phyloP scores from a whole-genome alignment of 2,797 vertebrate genomes.

The Chaetodon trifasciatus region DNA sequence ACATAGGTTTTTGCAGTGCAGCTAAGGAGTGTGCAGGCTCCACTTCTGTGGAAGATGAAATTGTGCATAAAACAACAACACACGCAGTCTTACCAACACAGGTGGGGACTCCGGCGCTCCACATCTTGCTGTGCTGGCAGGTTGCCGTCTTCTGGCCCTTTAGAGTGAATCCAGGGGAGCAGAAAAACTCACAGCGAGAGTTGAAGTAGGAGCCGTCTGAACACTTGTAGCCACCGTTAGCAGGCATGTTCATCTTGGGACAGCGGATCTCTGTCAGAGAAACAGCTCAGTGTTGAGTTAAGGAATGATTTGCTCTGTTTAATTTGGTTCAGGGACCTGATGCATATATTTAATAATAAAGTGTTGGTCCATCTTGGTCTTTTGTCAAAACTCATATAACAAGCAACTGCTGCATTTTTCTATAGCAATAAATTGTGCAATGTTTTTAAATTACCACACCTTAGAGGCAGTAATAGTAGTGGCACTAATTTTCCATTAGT shows the following conservation, averaged over 20 bases:
- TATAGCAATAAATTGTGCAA: no score
- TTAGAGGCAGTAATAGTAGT: neutral
- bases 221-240: conserved; percentile 94
- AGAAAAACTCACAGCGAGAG: conserved; percentile 96
- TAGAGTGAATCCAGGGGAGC: conserved; percentile 92
- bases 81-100: conserved; percentile 89
- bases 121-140: conserved; percentile 91
- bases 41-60: conserved; percentile 5
- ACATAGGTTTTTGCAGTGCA: conserved; percentile 12
- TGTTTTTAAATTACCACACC: neutral
- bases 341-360: neutral
- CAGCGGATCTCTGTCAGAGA: conserved; percentile 93
- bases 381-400: conserved; percentile 7
- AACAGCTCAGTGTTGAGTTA: neutral
- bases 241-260: conserved; percentile 89
- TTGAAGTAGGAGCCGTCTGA: conserved; percentile 96
- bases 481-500: neutral
- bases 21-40: conserved; percentile 6
- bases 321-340: neutral
- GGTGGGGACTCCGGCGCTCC: conserved; percentile 89
- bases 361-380: neutral
- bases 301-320: neutral
- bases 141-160: conserved; percentile 90
- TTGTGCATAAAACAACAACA: conserved; percentile 16
- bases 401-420: no score